phyloP scores from a whole-genome alignment of 2,113 vertebrate species.

The Holacanthus passer region DNA sequence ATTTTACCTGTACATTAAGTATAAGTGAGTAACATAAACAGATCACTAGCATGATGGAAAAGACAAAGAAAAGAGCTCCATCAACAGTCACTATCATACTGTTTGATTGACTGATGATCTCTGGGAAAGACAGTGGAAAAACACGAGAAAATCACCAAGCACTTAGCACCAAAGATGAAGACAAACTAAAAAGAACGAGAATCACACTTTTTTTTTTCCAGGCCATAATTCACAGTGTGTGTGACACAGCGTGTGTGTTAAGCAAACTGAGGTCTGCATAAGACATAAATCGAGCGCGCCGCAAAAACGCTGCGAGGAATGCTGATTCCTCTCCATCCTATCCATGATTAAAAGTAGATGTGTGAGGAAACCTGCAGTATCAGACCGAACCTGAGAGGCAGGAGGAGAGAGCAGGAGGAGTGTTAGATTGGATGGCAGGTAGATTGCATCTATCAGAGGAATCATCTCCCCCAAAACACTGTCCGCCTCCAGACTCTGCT shows the following conservation, averaged over 20 bases:
- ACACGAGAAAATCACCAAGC: neutral
- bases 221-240: conserved; percentile 20
- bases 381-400: conserved; percentile 24
- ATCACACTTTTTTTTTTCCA: conserved; percentile 2
- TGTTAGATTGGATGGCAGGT: conserved; percentile 53
- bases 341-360: conserved; percentile 38
- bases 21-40: neutral
- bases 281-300: conserved; percentile 9
- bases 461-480: conserved; percentile 66
- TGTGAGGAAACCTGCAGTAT: conserved; percentile 29
- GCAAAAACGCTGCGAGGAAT: neutral
- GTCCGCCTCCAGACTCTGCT: conserved; percentile 47
- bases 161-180: neutral
- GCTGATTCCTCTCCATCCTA: neutral
- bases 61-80: neutral
- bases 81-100: neutral
- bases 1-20: neutral
- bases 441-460: conserved; percentile 69
- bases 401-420: conserved; percentile 7
- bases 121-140: neutral
- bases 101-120: conserved; percentile 1
- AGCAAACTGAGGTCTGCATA: conserved; percentile 35
- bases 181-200: neutral
- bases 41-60: neutral
- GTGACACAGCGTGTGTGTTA: neutral